Base-by-base conservation (phyloP, 2,113 vertebrate species). In the Cynoglossus semilaevis region DNA sequence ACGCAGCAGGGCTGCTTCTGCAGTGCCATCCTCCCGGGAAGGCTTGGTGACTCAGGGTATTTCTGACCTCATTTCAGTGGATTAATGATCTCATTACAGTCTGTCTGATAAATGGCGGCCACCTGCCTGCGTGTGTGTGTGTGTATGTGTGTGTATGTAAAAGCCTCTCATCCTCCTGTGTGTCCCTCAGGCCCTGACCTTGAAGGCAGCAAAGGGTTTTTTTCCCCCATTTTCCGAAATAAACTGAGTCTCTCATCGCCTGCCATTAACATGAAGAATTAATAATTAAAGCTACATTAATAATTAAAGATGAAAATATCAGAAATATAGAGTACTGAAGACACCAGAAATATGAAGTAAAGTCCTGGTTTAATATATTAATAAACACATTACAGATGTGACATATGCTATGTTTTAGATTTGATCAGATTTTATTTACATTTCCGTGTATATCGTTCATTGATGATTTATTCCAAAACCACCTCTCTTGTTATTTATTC, bases 81-180 rank as follows among this genome's bases (percentile, higher is more conserved):
- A 83, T 81, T 75, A 81, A 77, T 77, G 78, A 59, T 47, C 73
- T 81, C 59, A 83, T 83, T 81, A 81, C 50, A 60, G 76, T 51
- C 51, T 19, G 29, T 67, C 47, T 74, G 76, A 72, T 75, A 68
- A 79, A 75, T 41, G 38, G 14, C 38, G 11, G 14, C 38, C 38
- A 41, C 38, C 38, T 79, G 76, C 69, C 68, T 78, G 67, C 5
- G 14, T 42, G 42, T 34, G 51, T 60, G 46, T 35, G 64, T 17
- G 37, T 22, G 58, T 51, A 54, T 36, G 42, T 16, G 56, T 18
- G 34, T 43, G 16, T 4, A 1, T n/a, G 14, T 43, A 13, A 5
- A 40, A 13, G 37, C 5, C 37, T 40, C 37, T 40, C 37, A 10
- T 40, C 37, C 12, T 13, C 37, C 10, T 14, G 22, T 29, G 22